Conservation (phyloP, 2,888 invertebrate genomes). For the Sminthurinus aureus region DNA sequence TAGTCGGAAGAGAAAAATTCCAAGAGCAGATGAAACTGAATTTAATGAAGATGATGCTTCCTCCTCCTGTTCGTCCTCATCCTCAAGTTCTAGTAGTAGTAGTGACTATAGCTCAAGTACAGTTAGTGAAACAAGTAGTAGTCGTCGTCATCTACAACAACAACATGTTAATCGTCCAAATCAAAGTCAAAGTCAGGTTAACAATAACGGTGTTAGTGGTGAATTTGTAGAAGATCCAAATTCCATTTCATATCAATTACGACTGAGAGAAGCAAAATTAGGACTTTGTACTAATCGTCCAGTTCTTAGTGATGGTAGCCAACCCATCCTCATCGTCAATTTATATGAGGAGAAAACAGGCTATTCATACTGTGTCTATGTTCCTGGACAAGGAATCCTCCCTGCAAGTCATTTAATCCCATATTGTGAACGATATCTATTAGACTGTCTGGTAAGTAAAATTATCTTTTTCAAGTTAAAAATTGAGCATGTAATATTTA, state of each 20-base stretch:
- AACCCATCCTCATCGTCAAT: conserved; percentile 52
- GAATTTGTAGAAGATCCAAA: neutral
- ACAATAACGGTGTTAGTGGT: neutral
- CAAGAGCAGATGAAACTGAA: conserved; percentile 8
- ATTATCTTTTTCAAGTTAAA: too few species aligned
- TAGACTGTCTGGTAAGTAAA: conserved; percentile 51
- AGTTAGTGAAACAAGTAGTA: neutral
- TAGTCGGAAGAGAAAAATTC: conserved; percentile 12
- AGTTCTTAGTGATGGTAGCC: conserved; percentile 1
- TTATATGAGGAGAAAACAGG: conserved; percentile 52
- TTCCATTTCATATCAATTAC: neutral
- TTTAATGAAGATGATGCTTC: conserved; percentile 15
- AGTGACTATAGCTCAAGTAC: neutral
- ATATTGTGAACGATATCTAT: conserved; percentile 53
- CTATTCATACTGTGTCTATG: conserved; percentile 49
- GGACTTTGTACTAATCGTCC: conserved; percentile 3
- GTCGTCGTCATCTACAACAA: too few species aligned
- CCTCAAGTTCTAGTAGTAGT: neutral
- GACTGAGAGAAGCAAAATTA: neutral
- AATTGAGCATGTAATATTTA: too few species aligned
- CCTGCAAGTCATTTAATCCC: conserved; percentile 55
- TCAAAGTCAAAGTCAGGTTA: neutral
- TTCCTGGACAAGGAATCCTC: conserved; percentile 46
- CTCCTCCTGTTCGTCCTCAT: neutral
- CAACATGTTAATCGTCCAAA: neutral